Conservation (phyloP, 2,113 vertebrate species). For the Embiotoca jacksoni region DNA sequence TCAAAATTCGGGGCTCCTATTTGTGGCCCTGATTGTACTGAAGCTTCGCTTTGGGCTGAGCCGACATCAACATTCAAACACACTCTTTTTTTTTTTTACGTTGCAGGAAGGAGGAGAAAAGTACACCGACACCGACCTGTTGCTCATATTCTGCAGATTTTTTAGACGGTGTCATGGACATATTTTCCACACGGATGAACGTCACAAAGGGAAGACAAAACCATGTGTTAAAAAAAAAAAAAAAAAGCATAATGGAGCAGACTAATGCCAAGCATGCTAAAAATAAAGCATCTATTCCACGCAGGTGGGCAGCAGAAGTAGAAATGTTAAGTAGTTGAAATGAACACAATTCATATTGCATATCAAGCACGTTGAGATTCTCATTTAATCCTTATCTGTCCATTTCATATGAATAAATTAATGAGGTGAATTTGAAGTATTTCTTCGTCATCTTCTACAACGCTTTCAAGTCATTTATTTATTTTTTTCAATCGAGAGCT, state of each 20-base stretch:
- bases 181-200: background rate
- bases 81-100: background rate
- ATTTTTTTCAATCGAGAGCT: no score
- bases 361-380: background rate
- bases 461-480: no score
- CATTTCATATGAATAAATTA: background rate
- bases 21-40: background rate
- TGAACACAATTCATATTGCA: background rate
- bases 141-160: background rate
- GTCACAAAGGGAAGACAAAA: slow-evolving; percentile 1
- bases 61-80: background rate
- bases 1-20: no score
- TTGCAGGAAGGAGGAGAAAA: background rate
- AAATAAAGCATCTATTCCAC: background rate
- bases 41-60: background rate
- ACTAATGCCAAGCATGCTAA: background rate
- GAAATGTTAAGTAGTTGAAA: background rate
- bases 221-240: background rate
- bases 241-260: background rate
- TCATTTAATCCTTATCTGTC: background rate
- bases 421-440: no score
- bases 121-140: background rate
- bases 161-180: background rate
- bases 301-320: slow-evolving; percentile 2
- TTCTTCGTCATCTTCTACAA: no score